A percentile compares a stretch with the other conserved stretches of the same genome.
These are phyloP conservation scores for Palythoa heliodiscus DNA, from an alignment of 92 coral and sea anemone species.

Conservation along the genomic window DNA sequence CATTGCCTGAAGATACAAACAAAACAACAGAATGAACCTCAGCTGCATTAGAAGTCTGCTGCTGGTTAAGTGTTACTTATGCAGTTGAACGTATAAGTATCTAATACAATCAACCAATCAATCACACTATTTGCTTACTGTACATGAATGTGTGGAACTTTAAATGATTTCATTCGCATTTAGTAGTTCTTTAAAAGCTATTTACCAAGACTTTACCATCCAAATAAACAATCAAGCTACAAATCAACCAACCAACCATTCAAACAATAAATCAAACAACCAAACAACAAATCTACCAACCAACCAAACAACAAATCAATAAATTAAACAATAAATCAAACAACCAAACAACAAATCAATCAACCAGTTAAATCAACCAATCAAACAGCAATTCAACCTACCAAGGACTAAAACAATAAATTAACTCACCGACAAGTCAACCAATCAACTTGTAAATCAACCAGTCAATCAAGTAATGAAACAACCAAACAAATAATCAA, in stretches of 20 bases:
- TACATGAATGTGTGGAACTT: too few species aligned
- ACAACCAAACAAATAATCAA: background rate
- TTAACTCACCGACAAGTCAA: too few species aligned
- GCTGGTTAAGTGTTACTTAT: too few species aligned
- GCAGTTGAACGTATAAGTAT: too few species aligned
- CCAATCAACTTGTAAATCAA: too few species aligned
- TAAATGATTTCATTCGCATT: too few species aligned
- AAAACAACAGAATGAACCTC: background rate
- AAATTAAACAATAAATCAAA: background rate
- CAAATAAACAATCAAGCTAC: background rate
- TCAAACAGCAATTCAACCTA: too few species aligned
- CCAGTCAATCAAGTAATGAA: background rate
- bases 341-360: background rate
- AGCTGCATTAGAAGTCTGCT: background rate
- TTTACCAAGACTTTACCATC: background rate
- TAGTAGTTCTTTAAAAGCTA: too few species aligned
- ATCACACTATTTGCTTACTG: too few species aligned
- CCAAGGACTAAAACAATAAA: too few species aligned
- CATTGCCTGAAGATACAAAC: constrained; percentile 65
- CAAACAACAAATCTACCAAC: background rate
- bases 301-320: background rate
- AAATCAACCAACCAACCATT: background rate
- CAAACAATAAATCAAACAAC: background rate
- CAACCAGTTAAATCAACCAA: background rate
- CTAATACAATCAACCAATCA: too few species aligned